These are phyloP conservation scores for Leuciscus waleckii DNA, from an alignment of 2,797 vertebrate species.

Conservation along the genomic window DNA sequence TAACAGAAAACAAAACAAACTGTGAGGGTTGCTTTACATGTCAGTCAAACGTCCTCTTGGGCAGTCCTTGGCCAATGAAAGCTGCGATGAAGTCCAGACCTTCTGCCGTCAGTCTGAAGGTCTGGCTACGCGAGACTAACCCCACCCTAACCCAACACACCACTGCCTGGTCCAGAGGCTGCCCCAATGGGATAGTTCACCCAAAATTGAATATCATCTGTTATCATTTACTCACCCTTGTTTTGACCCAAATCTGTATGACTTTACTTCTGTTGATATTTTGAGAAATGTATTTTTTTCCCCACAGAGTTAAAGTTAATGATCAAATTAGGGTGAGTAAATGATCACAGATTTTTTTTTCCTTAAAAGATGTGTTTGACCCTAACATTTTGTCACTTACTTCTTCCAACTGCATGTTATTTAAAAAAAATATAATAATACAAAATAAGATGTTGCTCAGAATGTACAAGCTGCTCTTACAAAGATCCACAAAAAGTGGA, in stretches of 20 bases:
- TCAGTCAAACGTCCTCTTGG: too few species aligned
- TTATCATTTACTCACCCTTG: background rate
- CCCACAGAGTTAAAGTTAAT: background rate
- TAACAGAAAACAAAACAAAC: too few species aligned
- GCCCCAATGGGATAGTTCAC: background rate
- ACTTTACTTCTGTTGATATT: background rate
- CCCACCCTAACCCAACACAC: slow-evolving; percentile 12
- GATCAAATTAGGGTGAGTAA: background rate
- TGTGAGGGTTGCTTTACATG: too few species aligned
- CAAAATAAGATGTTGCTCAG: background rate
- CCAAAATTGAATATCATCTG: background rate
- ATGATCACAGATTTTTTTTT: slow-evolving; percentile 1
- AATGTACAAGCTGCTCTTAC: background rate
- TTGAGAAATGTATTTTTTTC: background rate
- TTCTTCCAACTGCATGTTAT: background rate
- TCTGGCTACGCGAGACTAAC: background rate
- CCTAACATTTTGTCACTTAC: background rate
- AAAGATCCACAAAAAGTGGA: background rate
- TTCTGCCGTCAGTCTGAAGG: too few species aligned
- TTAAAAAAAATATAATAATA: background rate
- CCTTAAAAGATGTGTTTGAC: background rate
- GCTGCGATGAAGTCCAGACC: too few species aligned
- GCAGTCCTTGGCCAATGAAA: too few species aligned
- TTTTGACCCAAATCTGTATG: background rate
- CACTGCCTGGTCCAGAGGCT: background rate